Evolutionary conservation across 2,797 vertebrate species (phyloP), one percentile per base, ranked within the genome.

Genomic region (Brachyalestes nurse): DNA sequence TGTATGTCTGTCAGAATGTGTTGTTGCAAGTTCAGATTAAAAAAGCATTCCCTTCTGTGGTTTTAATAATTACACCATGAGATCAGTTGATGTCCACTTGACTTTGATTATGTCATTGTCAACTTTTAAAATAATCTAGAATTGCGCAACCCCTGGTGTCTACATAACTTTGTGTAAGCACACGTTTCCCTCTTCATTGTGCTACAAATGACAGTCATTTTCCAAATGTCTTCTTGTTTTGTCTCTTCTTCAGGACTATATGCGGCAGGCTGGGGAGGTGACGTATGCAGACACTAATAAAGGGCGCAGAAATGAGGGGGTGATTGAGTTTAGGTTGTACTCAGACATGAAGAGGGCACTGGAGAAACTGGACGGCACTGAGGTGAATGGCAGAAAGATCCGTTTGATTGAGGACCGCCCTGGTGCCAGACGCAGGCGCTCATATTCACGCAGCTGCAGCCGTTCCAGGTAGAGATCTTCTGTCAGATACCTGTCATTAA

Each of bases 191-290:
- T 6, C 17, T 6, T 55, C 17, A 55, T 55, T 55, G 4, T 19
- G 1, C 19, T 19, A 19, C 5, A 19, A 55, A 55, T 17, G 51
- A 19, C 19, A 6, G 19, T 55, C 34, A 34, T 34, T 53, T 55
- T 55, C 51, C 51, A 55, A 2, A 55, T 51, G 13, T 16, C 0
- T 17, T 51, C 4, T 55, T 55, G 7, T 57, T 57, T 8, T 57
- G 34, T 34, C 55, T 19, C 53, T 57, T 57, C n/a, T 17, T 57
- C 21, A 57, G 55, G 55, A 99, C 92, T 99, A 99, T 92, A 99
- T 99, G 97, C 96, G 97, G 88, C 97, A 99, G 92, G 97, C 97
- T n/a, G 97, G 97, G 80, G 97, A 99, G 88, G 97, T 99, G 86
- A 99, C 97, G 0, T 99, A 98, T 75, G 97, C 97, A 21, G 97